Evolutionary conservation across 2,797 vertebrate species (phyloP).

Genomic region (Coregonus ussuriensis): DNA sequence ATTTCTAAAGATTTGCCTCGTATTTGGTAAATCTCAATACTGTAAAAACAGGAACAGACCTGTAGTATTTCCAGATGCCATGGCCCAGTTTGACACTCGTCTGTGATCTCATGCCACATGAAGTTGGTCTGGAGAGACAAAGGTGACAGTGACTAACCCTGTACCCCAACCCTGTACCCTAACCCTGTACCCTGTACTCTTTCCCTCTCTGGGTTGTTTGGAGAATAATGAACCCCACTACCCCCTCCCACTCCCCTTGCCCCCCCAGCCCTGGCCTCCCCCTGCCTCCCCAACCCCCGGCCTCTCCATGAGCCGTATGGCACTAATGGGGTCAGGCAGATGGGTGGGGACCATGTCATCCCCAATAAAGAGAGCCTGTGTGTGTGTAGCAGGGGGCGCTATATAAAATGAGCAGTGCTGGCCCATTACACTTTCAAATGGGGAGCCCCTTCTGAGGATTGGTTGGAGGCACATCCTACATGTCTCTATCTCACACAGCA

Average conservation of each 20-base stretch:
- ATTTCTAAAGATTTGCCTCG: background rate
- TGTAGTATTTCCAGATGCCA: no score
- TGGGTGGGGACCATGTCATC: conserved; percentile 60
- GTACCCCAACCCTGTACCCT: no score
- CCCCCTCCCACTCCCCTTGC: background rate
- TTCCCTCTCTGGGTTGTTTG: conserved; percentile 20
- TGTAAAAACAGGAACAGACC: background rate
- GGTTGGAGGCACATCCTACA: background rate
- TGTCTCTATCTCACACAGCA: conserved; percentile 6
- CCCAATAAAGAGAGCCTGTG: conserved; percentile 8
- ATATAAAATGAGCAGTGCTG: background rate
- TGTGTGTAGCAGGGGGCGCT: conserved; percentile 3
- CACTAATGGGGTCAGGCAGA: conserved; percentile 76
- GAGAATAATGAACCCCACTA: conserved; percentile 62
- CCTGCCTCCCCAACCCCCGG: background rate
- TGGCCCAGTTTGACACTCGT: background rate
- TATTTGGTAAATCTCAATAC: conserved; percentile 12
- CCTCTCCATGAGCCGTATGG: conserved; percentile 59
- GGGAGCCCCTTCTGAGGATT: background rate
- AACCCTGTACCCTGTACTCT: background rate
- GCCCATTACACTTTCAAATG: background rate
- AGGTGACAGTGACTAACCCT: conserved; percentile 39
- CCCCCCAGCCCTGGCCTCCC: conserved; percentile 1
- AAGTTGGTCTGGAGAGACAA: conserved; percentile 47
- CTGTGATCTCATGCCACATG: conserved; percentile 18